phyloP scores from a whole-genome alignment of 2,888 invertebrate genomes.

The Tipula confusa region DNA sequence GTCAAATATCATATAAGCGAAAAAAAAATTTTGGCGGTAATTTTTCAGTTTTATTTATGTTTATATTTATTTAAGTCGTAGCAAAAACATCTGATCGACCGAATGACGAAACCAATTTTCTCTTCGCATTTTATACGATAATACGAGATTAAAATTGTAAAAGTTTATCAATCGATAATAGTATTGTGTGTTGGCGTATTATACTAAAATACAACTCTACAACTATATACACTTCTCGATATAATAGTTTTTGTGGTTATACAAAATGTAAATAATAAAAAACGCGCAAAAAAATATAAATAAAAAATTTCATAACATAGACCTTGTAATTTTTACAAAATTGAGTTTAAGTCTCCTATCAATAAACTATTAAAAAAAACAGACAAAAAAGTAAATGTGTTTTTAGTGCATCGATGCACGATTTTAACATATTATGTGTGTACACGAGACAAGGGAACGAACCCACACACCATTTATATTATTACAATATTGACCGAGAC shows the following conservation, averaged over 20 bases:
- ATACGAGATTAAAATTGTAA: background rate
- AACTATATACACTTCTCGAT: background rate
- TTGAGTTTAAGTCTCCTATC: conserved; percentile 20
- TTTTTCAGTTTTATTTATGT: background rate
- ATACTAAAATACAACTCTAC: background rate
- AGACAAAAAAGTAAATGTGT: background rate
- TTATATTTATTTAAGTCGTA: background rate
- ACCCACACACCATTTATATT: background rate
- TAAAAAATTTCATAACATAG: background rate
- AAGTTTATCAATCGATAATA: conserved; percentile 21
- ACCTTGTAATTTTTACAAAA: conserved; percentile 5
- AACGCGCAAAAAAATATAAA: background rate
- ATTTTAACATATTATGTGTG: background rate
- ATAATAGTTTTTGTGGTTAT: background rate
- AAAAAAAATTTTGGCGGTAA: background rate
- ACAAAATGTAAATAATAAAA: background rate
- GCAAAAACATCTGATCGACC: background rate
- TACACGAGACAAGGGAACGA: background rate
- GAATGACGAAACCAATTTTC: background rate
- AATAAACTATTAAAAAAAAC: conserved; percentile 3
- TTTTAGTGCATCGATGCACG: conserved; percentile 20
- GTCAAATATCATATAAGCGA: background rate
- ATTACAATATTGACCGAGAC: background rate
- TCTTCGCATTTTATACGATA: background rate
- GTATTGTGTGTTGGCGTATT: background rate